phyloP scores from a whole-genome alignment of 2,113 vertebrate genomes.

The Salvelinus fontinalis region DNA sequence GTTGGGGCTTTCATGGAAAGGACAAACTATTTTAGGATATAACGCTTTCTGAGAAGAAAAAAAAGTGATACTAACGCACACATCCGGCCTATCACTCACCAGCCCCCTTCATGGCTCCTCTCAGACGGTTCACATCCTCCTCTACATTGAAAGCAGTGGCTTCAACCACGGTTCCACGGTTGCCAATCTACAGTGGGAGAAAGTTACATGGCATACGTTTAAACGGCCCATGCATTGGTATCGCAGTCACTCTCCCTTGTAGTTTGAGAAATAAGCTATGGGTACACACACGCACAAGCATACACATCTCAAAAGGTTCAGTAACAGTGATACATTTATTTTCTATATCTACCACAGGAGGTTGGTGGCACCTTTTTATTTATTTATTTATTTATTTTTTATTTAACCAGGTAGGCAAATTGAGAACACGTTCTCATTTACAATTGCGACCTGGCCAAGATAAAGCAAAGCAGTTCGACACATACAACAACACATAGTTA shows the following conservation, averaged over 20 bases:
- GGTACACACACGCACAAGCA: background rate
- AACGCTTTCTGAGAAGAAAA: too few relatives aligned
- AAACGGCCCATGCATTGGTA: background rate
- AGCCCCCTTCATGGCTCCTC: conserved; percentile 90
- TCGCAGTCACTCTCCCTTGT: background rate
- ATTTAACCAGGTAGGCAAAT: too few relatives aligned
- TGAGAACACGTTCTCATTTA: too few relatives aligned
- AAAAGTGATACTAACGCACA: too few relatives aligned
- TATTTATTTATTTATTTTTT: too few relatives aligned
- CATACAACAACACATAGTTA: too few relatives aligned
- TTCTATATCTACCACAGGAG: too few relatives aligned
- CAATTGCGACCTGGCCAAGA: too few relatives aligned
- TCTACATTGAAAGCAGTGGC: conserved; percentile 77
- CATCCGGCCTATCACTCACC: conserved; percentile 75
- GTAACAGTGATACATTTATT: background rate
- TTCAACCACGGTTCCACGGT: conserved; percentile 82
- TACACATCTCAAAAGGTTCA: background rate
- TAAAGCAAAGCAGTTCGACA: too few relatives aligned
- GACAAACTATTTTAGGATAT: background rate
- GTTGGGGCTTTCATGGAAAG: conserved; percentile 34
- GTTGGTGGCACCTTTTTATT: too few relatives aligned
- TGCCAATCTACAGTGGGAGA: conserved; percentile 64
- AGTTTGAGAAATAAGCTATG: background rate
- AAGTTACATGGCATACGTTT: background rate
- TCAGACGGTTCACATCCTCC: conserved; percentile 80